These are phyloP conservation scores for Fukomys damarensis DNA, from an alignment of 2,113 vertebrate genomes.

Conservation along the genomic window DNA sequence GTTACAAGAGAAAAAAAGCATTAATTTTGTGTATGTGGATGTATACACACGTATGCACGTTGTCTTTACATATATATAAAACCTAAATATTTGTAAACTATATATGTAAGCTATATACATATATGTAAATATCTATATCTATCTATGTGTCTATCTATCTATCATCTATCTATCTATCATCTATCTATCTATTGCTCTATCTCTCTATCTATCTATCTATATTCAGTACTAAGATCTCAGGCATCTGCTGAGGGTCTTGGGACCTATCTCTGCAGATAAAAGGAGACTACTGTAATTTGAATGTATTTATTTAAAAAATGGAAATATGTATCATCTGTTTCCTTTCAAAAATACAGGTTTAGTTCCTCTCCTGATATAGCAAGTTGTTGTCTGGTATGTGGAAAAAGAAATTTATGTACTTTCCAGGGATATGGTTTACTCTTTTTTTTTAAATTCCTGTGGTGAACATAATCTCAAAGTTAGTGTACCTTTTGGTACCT, in stretches of 20 bases:
- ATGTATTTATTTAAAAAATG: not conserved
- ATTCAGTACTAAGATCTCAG: not conserved
- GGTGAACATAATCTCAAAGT: constrained; percentile 13
- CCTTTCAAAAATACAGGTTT: not conserved
- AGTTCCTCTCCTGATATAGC: not conserved
- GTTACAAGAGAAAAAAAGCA: not conserved
- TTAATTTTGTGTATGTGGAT: not conserved
- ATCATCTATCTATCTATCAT: too few relatives aligned
- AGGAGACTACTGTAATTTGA: not conserved
- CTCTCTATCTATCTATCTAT: too few relatives aligned
- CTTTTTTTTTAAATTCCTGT: not conserved
- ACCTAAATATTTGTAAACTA: not conserved
- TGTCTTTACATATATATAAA: not conserved
- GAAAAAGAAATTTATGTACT: not conserved
- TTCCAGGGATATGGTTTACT: not conserved
- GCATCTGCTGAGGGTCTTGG: not conserved
- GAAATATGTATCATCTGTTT: not conserved
- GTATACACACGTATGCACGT: not conserved
- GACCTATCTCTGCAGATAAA: not conserved
- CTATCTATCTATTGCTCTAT: too few relatives aligned
- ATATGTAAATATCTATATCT: too few relatives aligned
- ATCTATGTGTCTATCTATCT: too few relatives aligned
- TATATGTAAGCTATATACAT: too few relatives aligned
- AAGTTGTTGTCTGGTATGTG: constrained; percentile 37
- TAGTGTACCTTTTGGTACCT: constrained; percentile 37